A percentile compares a stretch with the other conserved stretches of the same genome.
Evolutionary conservation across 2,113 vertebrate genomes (phyloP).

Genomic region (Myiozetetes cayanensis): DNA sequence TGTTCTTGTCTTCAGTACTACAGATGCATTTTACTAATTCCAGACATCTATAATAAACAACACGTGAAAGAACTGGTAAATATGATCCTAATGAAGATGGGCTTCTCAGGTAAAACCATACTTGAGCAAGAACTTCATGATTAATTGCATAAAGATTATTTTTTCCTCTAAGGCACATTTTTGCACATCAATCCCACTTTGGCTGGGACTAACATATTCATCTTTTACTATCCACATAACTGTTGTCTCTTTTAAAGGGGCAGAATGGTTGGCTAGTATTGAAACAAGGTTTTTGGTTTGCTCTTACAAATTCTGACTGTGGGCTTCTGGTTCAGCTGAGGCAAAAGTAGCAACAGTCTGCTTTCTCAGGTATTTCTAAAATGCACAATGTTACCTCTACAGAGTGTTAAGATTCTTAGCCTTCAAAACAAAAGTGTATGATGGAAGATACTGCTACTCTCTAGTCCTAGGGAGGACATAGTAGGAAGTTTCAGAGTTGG

Average conservation of each 20-base stretch:
- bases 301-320: not conserved
- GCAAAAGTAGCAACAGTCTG: not conserved
- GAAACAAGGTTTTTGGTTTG: not conserved
- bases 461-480: not conserved
- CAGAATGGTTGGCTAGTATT: not conserved
- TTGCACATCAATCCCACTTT: not conserved
- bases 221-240: not conserved
- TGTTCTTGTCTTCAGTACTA: constrained; percentile 86
- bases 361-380: not conserved
- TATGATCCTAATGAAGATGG: constrained; percentile 94
- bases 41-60: constrained; percentile 95
- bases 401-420: not conserved
- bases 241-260: not conserved
- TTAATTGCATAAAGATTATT: not conserved
- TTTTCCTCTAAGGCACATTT: not conserved
- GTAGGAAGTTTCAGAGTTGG: not conserved
- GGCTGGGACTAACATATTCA: not conserved
- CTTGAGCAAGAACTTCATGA: not conserved
- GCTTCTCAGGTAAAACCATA: constrained; percentile 88
- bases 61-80: constrained; percentile 95
- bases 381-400: not conserved
- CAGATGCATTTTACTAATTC: constrained; percentile 93
- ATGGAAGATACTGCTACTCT: not conserved
- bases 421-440: not conserved
- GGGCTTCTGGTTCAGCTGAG: not conserved